These are phyloP conservation scores for Ormyrus nitidulus DNA, from an alignment of 2,888 invertebrate genomes.

Conservation along the genomic window DNA sequence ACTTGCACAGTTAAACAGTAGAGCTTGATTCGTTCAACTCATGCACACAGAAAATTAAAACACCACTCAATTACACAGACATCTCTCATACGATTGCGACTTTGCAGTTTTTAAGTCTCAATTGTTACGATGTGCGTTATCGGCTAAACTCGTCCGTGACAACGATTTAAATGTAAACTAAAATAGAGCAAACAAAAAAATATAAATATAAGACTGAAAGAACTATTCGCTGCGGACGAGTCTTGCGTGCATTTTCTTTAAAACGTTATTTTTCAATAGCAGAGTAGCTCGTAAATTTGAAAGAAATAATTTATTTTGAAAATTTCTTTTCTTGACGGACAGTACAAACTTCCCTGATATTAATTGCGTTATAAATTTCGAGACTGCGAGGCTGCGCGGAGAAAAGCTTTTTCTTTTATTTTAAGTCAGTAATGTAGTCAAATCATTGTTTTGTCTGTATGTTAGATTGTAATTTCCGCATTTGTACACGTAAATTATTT, in stretches of 20 bases:
- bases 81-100: slow-evolving; percentile 13
- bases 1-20: slow-evolving; percentile 26
- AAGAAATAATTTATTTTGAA: not conserved
- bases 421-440: slow-evolving; percentile 46
- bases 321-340: slow-evolving; percentile 38
- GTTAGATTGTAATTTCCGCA: slow-evolving; percentile 39
- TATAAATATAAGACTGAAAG: slow-evolving; percentile 48
- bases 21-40: slow-evolving; percentile 30
- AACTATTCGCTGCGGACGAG: slow-evolving; percentile 45
- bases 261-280: slow-evolving; percentile 25
- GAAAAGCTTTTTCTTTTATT: slow-evolving; percentile 29
- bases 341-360: slow-evolving; percentile 54
- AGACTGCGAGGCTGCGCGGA: slow-evolving; percentile 37
- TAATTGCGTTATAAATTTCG: slow-evolving; percentile 40
- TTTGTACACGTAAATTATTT: slow-evolving; percentile 43
- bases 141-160: slow-evolving; percentile 29
- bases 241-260: slow-evolving; percentile 21
- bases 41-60: slow-evolving; percentile 21
- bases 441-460: slow-evolving; percentile 30
- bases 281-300: not conserved
- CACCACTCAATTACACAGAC: slow-evolving; percentile 31
- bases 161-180: slow-evolving; percentile 37
- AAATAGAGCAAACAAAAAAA: slow-evolving; percentile 29
- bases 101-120: slow-evolving; percentile 23
- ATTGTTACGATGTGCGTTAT: slow-evolving; percentile 32